These are phyloP conservation scores for Glossophaga mutica DNA, from an alignment of 2,797 vertebrate genomes.

Conservation along the genomic window DNA sequence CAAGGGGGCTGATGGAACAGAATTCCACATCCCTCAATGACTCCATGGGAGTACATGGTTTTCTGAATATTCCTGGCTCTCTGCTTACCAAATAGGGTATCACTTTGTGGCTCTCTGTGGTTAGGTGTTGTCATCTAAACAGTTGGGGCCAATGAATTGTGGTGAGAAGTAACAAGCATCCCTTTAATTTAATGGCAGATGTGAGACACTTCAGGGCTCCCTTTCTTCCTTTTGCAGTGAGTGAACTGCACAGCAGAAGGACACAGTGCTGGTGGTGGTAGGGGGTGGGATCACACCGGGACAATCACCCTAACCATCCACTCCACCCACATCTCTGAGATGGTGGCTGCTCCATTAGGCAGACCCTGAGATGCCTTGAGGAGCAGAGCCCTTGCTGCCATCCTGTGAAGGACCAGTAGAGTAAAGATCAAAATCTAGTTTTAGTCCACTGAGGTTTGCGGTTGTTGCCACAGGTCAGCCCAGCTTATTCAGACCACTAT, in stretches of 20 bases:
- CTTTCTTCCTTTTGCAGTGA: neutral
- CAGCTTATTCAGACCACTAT: neutral
- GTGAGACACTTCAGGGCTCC: neutral
- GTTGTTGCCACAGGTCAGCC: neutral
- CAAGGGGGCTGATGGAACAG: neutral
- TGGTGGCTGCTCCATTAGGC: no score
- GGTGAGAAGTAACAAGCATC: neutral
- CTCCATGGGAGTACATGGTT: neutral
- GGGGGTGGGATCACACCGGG: neutral
- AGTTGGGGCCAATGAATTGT: neutral
- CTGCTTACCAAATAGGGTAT: neutral
- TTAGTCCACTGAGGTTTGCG: neutral
- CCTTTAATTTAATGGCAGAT: neutral
- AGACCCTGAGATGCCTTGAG: neutral
- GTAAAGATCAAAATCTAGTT: neutral
- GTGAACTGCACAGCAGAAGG: neutral
- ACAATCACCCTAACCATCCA: neutral
- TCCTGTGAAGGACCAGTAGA: neutral
- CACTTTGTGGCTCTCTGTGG: neutral
- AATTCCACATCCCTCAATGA: neutral
- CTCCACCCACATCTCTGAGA: no score
- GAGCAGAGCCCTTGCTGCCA: rapidly evolving
- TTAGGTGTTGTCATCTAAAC: neutral
- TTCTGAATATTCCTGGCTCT: neutral
- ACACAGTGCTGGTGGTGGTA: neutral